These are phyloP conservation scores for Cynocephalus volans DNA, from an alignment of 2,113 vertebrate genomes.

Conservation along the genomic window DNA sequence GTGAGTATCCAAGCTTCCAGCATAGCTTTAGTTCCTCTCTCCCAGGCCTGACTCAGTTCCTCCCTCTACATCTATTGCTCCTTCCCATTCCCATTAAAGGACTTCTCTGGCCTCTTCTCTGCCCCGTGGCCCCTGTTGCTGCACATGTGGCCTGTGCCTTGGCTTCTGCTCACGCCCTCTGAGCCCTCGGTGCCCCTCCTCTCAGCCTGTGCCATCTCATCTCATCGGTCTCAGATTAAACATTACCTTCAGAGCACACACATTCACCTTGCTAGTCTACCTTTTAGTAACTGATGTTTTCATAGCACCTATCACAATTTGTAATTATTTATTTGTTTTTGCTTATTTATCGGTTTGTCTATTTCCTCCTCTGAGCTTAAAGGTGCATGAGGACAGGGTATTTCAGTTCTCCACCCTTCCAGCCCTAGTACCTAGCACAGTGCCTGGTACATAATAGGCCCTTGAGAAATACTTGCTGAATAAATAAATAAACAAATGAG, in stretches of 20 bases:
- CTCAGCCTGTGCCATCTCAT: no score
- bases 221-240: neutral
- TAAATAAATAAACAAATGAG: neutral
- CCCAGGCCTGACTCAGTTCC: neutral
- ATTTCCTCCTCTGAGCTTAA: neutral
- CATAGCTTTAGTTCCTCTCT: neutral
- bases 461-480: neutral
- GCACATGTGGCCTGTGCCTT: rapidly evolving
- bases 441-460: neutral
- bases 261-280: neutral
- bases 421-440: neutral
- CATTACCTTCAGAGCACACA: neutral
- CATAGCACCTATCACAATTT: neutral
- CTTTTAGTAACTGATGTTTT: neutral
- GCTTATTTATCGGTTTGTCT: neutral
- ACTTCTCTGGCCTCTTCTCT: neutral
- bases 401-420: neutral
- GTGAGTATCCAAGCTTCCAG: neutral
- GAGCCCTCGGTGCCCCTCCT: neutral
- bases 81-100: neutral
- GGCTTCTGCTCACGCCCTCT: neutral
- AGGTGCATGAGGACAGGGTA: neutral
- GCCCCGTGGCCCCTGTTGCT: rapidly evolving
- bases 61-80: neutral
- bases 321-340: neutral